phyloP scores from a whole-genome alignment of 2,888 invertebrate species.

The Rhogogaster chlorosoma region DNA sequence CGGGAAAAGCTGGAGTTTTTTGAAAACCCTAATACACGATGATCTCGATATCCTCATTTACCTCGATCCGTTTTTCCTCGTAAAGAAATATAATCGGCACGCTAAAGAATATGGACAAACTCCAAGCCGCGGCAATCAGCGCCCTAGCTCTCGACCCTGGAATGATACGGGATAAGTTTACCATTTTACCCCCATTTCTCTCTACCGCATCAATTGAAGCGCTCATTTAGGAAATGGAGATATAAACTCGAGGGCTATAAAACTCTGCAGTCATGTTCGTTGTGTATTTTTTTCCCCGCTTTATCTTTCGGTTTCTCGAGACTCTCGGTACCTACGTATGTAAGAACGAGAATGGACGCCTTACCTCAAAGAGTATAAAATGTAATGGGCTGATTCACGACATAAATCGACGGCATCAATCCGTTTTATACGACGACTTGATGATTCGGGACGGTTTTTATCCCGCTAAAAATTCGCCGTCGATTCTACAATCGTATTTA shows the following conservation, averaged over 20 bases:
- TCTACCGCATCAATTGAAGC: conserved; percentile 14
- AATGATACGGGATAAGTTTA: conserved; percentile 54
- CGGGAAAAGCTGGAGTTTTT: background rate
- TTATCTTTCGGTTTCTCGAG: background rate
- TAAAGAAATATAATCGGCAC: conserved; percentile 90
- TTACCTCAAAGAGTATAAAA: background rate
- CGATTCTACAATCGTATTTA: background rate
- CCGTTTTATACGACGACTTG: background rate
- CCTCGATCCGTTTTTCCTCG: conserved; percentile 87
- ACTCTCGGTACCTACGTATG: background rate
- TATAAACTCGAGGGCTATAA: conserved; percentile 40
- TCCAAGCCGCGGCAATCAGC: conserved; percentile 90
- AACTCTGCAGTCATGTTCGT: background rate
- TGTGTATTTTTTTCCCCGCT: background rate
- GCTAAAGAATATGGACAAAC: conserved; percentile 90
- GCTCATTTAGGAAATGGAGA: conserved; percentile 27
- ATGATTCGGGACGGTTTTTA: background rate
- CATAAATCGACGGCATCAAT: background rate
- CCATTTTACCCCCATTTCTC: conserved; percentile 3
- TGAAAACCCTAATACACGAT: background rate
- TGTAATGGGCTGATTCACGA: conserved; percentile 2
- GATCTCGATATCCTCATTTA: conserved; percentile 78
- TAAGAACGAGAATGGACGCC: background rate
- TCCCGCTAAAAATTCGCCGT: background rate
- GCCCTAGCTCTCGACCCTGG: conserved; percentile 92